Evolutionary conservation across 2,113 vertebrate genomes (phyloP), one percentile per base, ranked within the genome.

Genomic region (Ceratotherium simum): DNA sequence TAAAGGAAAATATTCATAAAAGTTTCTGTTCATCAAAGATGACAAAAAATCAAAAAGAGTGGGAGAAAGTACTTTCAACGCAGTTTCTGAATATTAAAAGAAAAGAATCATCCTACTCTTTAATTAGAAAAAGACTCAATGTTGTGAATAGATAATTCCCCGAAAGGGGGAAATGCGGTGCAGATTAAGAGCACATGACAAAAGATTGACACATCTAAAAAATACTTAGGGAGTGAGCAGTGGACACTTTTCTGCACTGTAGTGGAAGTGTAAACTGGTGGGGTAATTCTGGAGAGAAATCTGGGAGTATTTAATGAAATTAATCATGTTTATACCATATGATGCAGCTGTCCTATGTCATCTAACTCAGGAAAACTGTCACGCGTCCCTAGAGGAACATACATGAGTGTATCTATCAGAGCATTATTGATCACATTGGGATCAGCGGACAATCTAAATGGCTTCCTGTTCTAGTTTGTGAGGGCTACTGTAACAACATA

Each of bases 61-160:
- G 18, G 31, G n/a, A 62, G 36, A 94, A 58, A 58, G 16, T 36
- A 75, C 33, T 89, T 82, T 33, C 8, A 72, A 16, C 8, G 39
- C 42, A 36, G 23, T 65, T 90, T 79, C 29, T 97, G 73, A 56
- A 60, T 92, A 23, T 72, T 70, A 56, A 73, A 78, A 62, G 36
- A 33, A 75, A 91, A 75, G 70, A 88, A 33, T 70, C 90, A 93
- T n/a, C 76, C 78, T 69, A 67, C 60, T 94, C 75, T 76, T 90
- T 91, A 97, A 21, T 88, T 80, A 92, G 79, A 90, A 67, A 62
- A 78, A 51, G 78, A 93, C 56, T 87, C n/a, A 31, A 75, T 82
- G 29, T 91, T 93, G 36, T 67, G 56, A 92, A 84, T 65, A 91
- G 48, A 1, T 81, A 81, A 84, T 82, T 95, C 94, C 27, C 56